Evolutionary conservation across 53 echinoderm and acorn worm genomes (phyloP).

Genomic region (Holothuria leucospilota): DNA sequence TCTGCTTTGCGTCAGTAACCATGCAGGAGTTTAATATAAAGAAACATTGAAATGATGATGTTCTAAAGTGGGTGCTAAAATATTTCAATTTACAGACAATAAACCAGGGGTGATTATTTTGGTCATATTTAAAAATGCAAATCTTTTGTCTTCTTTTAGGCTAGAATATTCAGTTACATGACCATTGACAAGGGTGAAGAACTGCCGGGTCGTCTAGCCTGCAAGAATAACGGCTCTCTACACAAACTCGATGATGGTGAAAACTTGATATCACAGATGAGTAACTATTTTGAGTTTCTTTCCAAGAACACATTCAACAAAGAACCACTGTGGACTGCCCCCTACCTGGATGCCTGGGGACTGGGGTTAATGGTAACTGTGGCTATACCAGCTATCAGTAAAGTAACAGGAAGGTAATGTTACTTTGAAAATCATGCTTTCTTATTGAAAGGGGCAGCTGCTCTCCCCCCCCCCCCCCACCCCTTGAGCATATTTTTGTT

Average conservation of each 20-base stretch:
- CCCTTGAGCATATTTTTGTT: too few species aligned
- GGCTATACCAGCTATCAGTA: slow-evolving; percentile 88
- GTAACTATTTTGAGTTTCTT: slow-evolving; percentile 83
- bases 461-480: too few species aligned
- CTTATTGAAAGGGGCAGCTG: too few species aligned
- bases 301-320: slow-evolving; percentile 58
- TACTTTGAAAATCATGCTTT: too few species aligned
- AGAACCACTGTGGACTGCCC: slow-evolving; percentile 89
- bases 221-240: slow-evolving; percentile 84
- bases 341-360: slow-evolving; percentile 99
- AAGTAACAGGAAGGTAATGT: slow-evolving; percentile 66
- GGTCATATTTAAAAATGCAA: neutral
- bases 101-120: too few species aligned
- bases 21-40: too few species aligned
- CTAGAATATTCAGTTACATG: slow-evolving; percentile 93
- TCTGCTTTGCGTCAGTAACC: too few species aligned
- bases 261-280: slow-evolving; percentile 94
- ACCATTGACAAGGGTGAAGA: slow-evolving; percentile 90
- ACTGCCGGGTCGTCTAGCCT: slow-evolving; percentile 89
- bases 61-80: too few species aligned
- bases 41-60: too few species aligned
- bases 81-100: too few species aligned
- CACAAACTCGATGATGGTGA: slow-evolving; percentile 79
- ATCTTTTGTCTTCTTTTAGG: slow-evolving; percentile 54
- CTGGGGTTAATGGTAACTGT: slow-evolving; percentile 95